Conservation (phyloP, 1,140 invertebrate genomes). For the Zaprionus capensis region DNA sequence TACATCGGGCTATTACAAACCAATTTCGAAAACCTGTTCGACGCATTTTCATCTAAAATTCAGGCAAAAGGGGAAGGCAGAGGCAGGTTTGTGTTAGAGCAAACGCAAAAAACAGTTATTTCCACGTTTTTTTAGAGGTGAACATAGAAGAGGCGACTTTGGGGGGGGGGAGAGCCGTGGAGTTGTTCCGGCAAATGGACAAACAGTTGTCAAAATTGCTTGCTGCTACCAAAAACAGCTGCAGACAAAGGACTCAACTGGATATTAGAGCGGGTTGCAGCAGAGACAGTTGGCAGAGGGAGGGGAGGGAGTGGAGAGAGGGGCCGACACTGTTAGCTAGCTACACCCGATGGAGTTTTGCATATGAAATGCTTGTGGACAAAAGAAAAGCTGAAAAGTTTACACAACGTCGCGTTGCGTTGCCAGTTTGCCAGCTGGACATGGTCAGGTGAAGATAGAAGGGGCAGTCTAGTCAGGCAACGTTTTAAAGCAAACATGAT, state of each 20-base stretch:
- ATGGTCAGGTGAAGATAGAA: constrained; percentile 14
- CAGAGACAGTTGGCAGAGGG: no score
- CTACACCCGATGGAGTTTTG: constrained; percentile 63
- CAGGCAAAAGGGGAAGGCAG: constrained; percentile 20
- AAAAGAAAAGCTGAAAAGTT: constrained; percentile 46
- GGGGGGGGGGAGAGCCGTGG: not conserved
- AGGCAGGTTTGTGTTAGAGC: constrained; percentile 59
- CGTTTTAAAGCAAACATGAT: not conserved
- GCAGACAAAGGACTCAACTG: constrained; percentile 46
- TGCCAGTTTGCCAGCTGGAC: constrained; percentile 56
- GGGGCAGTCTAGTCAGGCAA: not conserved
- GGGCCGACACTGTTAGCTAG: constrained; percentile 38
- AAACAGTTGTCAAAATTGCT: constrained; percentile 80
- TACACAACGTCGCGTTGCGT: constrained; percentile 59
- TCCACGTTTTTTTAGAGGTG: constrained; percentile 28
- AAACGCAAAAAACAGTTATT: constrained; percentile 23
- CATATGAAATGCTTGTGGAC: constrained; percentile 68
- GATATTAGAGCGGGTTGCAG: constrained; percentile 6
- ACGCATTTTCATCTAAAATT: constrained; percentile 72
- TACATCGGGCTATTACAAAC: constrained; percentile 56
- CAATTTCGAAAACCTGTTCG: constrained; percentile 58
- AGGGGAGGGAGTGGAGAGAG: not conserved
- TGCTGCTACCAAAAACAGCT: constrained; percentile 63
- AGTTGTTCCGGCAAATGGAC: constrained; percentile 63
- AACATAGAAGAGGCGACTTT: not conserved